These are phyloP conservation scores for Luperina nickerlii DNA, from an alignment of 2,888 invertebrate genomes.

Conservation along the genomic window DNA sequence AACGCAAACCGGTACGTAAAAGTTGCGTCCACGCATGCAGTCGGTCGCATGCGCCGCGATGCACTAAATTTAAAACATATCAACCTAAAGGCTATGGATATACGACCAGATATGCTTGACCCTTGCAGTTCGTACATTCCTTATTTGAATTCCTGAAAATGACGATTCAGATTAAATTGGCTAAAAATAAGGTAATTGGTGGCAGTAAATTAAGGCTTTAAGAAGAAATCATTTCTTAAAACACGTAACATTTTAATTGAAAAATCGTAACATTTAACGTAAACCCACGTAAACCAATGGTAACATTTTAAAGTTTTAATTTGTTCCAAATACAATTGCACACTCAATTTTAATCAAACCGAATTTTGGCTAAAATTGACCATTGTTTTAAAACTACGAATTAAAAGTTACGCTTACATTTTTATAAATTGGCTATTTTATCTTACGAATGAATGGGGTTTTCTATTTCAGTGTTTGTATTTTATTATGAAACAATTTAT, in stretches of 20 bases:
- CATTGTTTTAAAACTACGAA: slow-evolving; percentile 8
- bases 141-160: background rate
- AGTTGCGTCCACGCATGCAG: slow-evolving; percentile 73
- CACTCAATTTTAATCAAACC: background rate
- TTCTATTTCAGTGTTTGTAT: background rate
- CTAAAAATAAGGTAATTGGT: background rate
- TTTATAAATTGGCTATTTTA: background rate
- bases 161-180: background rate
- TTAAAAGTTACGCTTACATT: slow-evolving; percentile 1
- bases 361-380: slow-evolving; percentile 7
- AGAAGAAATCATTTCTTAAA: background rate
- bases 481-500: background rate
- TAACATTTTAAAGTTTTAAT: slow-evolving; percentile 1
- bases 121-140: slow-evolving; percentile 23
- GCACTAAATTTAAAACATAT: slow-evolving; percentile 82
- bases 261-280: background rate
- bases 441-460: background rate
- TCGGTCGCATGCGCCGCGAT: slow-evolving; percentile 76
- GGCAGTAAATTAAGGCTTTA: background rate
- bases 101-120: slow-evolving; percentile 59
- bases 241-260: background rate
- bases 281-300: background rate
- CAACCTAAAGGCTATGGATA: slow-evolving; percentile 66
- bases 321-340: background rate
- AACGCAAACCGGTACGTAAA: slow-evolving; percentile 61